A percentile compares a stretch with the other conserved stretches of the same genome.
These are phyloP conservation scores for Drosophila phalerata DNA, from an alignment of 2,888 invertebrate species.

Conservation along the genomic window DNA sequence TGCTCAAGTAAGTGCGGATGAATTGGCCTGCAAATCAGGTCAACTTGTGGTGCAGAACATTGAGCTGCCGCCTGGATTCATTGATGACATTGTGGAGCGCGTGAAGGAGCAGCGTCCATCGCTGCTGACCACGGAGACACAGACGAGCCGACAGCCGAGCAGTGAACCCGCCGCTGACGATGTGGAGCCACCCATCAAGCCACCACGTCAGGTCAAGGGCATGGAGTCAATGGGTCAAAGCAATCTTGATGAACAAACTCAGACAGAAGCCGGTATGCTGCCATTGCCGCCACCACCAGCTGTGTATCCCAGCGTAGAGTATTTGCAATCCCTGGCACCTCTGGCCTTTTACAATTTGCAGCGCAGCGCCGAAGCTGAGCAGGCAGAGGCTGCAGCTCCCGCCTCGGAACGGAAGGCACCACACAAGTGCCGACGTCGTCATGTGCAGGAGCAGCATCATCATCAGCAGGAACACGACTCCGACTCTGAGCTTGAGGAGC, in stretches of 20 bases:
- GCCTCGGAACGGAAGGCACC: conserved; percentile 74
- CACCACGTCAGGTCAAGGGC: conserved; percentile 72
- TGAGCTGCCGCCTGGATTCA: conserved; percentile 89
- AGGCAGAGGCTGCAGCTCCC: conserved; percentile 59
- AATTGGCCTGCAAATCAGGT: conserved; percentile 90
- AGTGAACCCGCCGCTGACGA: conserved; percentile 67
- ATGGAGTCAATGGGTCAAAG: conserved; percentile 49
- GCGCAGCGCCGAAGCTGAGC: conserved; percentile 84
- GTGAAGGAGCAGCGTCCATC: conserved; percentile 82
- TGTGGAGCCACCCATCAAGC: conserved; percentile 75
- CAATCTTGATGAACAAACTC: conserved; percentile 81
- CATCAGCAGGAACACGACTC: conserved; percentile 51
- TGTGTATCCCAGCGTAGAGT: conserved; percentile 85
- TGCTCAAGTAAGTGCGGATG: conserved; percentile 89
- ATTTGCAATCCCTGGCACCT: conserved; percentile 87
- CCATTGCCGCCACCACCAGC: conserved; percentile 86
- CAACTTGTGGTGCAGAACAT: conserved; percentile 89
- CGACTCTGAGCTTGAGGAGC: conserved; percentile 85
- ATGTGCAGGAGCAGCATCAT: conserved; percentile 82
- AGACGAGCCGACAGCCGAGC: conserved; percentile 82
- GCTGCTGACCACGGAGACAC: conserved; percentile 85
- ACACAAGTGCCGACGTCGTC: conserved; percentile 86
- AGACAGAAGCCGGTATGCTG: conserved; percentile 84
- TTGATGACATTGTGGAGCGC: conserved; percentile 88
- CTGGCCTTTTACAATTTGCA: conserved; percentile 86